phyloP scores from a whole-genome alignment of 2,888 invertebrate genomes.

The Sympetrum striolatum region DNA sequence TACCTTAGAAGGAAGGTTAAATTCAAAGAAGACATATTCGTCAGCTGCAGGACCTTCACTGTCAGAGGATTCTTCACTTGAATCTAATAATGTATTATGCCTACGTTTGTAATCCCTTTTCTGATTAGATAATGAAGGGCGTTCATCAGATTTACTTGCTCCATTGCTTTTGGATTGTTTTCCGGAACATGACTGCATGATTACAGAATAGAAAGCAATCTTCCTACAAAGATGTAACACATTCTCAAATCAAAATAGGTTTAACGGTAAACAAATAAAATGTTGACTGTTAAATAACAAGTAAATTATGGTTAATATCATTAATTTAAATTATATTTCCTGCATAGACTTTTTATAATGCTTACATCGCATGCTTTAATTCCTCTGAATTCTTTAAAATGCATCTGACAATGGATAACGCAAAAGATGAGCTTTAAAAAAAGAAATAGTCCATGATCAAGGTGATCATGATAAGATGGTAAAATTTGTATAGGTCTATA shows the following conservation, averaged over 20 bases:
- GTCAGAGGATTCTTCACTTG: slow-evolving; percentile 48
- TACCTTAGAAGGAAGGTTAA: slow-evolving; percentile 56
- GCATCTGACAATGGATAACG: too few relatives aligned
- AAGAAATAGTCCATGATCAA: too few relatives aligned
- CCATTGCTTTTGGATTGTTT: slow-evolving; percentile 10
- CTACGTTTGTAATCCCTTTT: slow-evolving; percentile 49
- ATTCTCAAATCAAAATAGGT: background rate
- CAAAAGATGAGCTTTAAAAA: too few relatives aligned
- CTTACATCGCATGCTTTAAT: too few relatives aligned
- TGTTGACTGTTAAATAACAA: too few relatives aligned
- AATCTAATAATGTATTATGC: slow-evolving; percentile 47
- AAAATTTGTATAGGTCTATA: too few relatives aligned
- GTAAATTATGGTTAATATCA: too few relatives aligned
- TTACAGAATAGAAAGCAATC: background rate
- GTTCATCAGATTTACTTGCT: slow-evolving; percentile 10
- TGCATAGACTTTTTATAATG: too few relatives aligned
- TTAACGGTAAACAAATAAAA: background rate
- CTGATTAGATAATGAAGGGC: background rate
- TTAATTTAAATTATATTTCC: too few relatives aligned
- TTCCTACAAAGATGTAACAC: background rate
- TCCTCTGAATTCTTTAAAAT: too few relatives aligned
- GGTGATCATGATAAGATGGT: too few relatives aligned
- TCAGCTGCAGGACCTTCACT: slow-evolving; percentile 52
- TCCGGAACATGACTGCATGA: slow-evolving; percentile 22
- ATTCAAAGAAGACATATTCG: slow-evolving; percentile 57